Conservation (phyloP, 2,113 vertebrate genomes). For the Ibidorhyncha struthersii region DNA sequence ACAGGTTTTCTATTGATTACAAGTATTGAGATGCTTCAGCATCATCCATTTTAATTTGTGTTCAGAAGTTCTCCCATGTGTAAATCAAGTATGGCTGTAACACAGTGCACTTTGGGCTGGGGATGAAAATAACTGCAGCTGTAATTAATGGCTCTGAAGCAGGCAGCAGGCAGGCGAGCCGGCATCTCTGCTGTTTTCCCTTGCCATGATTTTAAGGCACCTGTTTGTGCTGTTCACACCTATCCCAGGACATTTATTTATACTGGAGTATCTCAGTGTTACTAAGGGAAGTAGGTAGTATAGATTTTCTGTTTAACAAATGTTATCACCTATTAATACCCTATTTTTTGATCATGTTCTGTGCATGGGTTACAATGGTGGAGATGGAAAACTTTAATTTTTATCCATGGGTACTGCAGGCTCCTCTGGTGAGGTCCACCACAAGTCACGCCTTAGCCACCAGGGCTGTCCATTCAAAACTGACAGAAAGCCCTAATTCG, state of each 20-base stretch:
- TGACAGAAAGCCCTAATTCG: neutral
- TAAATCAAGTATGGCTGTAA: neutral
- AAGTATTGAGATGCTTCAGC: neutral
- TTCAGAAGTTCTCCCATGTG: neutral
- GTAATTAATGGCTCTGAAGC: neutral
- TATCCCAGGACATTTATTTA: neutral
- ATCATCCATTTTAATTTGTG: neutral
- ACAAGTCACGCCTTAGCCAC: neutral
- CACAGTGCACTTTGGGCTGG: neutral
- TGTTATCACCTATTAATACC: neutral
- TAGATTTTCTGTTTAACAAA: neutral
- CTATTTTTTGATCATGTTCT: neutral
- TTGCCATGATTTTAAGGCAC: neutral
- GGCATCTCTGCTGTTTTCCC: neutral
- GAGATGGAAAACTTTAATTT: neutral
- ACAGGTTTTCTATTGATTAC: neutral
- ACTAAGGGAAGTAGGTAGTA: neutral
- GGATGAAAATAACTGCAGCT: neutral
- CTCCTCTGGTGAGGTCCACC: neutral
- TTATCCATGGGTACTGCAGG: neutral
- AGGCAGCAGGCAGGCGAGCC: too few species aligned
- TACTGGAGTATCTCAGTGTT: neutral
- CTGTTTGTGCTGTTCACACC: neutral
- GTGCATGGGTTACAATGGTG: neutral
- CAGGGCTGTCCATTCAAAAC: neutral